Percentiles rank a stretch among this genome's conserved stretches.
Conservation (phyloP, 2,797 vertebrate species). For the Loriculus beryllinus region DNA sequence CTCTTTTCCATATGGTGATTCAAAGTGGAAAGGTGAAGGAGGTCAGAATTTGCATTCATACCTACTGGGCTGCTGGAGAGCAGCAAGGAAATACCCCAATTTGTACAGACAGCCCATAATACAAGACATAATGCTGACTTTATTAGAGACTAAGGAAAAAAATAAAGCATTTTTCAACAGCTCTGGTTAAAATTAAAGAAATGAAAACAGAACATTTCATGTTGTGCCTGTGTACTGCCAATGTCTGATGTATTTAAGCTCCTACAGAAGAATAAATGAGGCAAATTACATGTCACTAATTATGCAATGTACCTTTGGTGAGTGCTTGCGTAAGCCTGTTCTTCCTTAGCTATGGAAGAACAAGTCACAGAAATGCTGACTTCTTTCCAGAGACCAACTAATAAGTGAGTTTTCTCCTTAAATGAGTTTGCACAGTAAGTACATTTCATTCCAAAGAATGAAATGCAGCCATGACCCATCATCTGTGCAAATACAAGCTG, state of each 20-base stretch:
- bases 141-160: not conserved
- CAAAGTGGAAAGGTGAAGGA: not conserved
- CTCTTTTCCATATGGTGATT: not conserved
- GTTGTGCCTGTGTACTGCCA: not conserved
- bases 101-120: not conserved
- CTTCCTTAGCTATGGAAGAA: not conserved
- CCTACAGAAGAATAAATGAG: not conserved
- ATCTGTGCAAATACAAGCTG: not conserved
- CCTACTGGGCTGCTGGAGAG: not conserved
- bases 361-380: conserved; percentile 33
- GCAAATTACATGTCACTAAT: not conserved
- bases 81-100: not conserved
- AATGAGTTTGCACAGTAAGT: not conserved
- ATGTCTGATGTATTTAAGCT: not conserved
- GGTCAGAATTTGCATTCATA: not conserved
- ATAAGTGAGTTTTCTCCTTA: not conserved
- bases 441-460: not conserved
- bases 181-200: not conserved
- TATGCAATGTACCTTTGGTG: not conserved
- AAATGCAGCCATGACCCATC: not conserved
- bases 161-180: not conserved
- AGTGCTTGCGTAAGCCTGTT: not conserved
- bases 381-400: not conserved
- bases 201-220: not conserved
- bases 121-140: not conserved